These are phyloP conservation scores for Dipus sagitta DNA, from an alignment of 2,797 vertebrate genomes.

Conservation along the genomic window DNA sequence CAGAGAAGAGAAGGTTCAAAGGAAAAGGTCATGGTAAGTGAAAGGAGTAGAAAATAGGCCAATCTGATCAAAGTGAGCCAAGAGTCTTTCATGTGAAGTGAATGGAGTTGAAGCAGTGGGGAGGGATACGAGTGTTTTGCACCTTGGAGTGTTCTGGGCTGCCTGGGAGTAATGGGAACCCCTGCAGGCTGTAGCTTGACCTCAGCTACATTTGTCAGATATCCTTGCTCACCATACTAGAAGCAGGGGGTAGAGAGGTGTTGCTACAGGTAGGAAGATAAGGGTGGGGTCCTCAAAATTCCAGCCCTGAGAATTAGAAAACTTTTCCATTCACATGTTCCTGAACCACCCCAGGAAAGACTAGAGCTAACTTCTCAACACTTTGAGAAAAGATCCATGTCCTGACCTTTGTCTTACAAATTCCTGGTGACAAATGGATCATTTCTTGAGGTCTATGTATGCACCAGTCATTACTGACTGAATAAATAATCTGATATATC, in stretches of 20 bases:
- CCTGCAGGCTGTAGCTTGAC: too few relatives aligned
- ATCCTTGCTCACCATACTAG: not conserved
- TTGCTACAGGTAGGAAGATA: not conserved
- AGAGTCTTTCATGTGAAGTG: not conserved
- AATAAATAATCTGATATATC: not conserved
- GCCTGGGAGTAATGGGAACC: not conserved
- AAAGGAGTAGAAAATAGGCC: not conserved
- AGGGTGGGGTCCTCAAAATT: not conserved
- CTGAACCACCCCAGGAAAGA: fast-evolving
- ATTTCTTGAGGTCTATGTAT: not conserved
- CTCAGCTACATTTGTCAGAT: not conserved
- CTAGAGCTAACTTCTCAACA: not conserved
- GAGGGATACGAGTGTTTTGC: not conserved
- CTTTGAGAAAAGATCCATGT: not conserved
- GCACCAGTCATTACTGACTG: not conserved
- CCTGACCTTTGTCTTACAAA: not conserved
- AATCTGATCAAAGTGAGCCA: not conserved
- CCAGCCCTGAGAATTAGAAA: not conserved
- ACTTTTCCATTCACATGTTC: not conserved
- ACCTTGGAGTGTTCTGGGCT: not conserved
- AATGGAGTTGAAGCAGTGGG: not conserved
- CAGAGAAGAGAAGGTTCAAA: not conserved
- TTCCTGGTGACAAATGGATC: not conserved
- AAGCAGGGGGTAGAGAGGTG: not conserved
- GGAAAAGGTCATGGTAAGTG: not conserved